Percentiles rank a stretch among this genome's conserved stretches.
Conservation (phyloP, 2,797 vertebrate species). For the Xenopus petersii region DNA sequence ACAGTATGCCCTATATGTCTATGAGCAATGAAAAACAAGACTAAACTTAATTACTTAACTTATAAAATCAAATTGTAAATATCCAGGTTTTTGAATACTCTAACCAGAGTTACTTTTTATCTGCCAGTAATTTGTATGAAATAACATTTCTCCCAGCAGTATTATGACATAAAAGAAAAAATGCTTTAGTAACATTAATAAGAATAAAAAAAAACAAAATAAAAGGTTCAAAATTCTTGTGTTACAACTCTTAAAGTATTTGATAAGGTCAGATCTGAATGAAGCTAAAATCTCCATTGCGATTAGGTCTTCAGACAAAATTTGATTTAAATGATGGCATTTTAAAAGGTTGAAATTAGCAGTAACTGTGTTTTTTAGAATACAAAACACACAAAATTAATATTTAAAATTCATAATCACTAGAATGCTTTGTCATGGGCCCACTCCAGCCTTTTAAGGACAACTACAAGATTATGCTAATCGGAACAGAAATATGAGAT, state of each 20-base stretch:
- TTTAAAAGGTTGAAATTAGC: slow-evolving; percentile 36
- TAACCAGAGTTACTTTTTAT: too few species aligned
- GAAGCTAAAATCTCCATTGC: slow-evolving; percentile 20
- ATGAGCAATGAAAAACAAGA: too few species aligned
- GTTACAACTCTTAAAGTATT: not conserved
- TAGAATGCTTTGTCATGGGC: slow-evolving; percentile 13
- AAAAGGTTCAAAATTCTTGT: not conserved
- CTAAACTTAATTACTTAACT: too few species aligned
- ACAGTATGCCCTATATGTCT: too few species aligned
- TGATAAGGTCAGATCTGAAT: slow-evolving; percentile 35
- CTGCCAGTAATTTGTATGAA: too few species aligned
- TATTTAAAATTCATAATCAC: slow-evolving; percentile 3
- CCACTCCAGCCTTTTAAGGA: not conserved
- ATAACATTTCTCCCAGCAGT: too few species aligned
- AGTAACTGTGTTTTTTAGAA: slow-evolving; percentile 2
- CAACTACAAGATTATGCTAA: not conserved
- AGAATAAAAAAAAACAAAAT: too few species aligned
- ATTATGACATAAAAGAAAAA: too few species aligned
- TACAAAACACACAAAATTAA: slow-evolving; percentile 5
- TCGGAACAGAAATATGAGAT: not conserved
- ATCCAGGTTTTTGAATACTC: too few species aligned
- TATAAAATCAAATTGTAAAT: too few species aligned
- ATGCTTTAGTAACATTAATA: too few species aligned
- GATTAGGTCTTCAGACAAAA: slow-evolving; percentile 22
- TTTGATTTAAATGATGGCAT: slow-evolving; percentile 22